These are phyloP conservation scores for Hippocampus zosterae DNA, from an alignment of 2,113 vertebrate genomes.

Conservation along the genomic window DNA sequence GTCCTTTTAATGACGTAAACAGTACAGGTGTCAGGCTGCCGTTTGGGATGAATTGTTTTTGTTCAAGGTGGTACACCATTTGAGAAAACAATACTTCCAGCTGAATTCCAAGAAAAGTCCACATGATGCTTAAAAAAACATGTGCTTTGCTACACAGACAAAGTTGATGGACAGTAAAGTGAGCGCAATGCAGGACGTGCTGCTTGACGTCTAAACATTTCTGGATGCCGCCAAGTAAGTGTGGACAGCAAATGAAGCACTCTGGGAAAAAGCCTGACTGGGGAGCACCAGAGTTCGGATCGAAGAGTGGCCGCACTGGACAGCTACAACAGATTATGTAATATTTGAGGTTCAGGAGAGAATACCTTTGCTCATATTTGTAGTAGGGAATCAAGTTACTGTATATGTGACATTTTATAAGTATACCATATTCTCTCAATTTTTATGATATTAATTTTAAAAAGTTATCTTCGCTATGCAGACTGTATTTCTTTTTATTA, in stretches of 20 bases:
- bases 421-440: no score
- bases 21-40: not conserved
- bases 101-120: not conserved
- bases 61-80: not conserved
- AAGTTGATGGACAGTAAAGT: constrained; percentile 73
- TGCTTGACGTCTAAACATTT: constrained; percentile 1
- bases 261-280: constrained; percentile 73
- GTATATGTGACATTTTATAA: not conserved
- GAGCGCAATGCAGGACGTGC: constrained; percentile 32
- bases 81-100: not conserved
- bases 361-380: not conserved
- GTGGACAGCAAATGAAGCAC: constrained; percentile 77
- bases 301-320: constrained; percentile 54
- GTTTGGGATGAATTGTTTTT: not conserved
- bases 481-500: not conserved
- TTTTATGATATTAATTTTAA: not conserved
- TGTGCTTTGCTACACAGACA: constrained; percentile 60
- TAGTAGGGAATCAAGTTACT: not conserved
- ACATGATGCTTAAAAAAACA: no score
- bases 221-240: constrained; percentile 37
- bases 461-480: not conserved
- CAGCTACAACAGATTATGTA: constrained; percentile 27
- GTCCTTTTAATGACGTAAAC: no score
- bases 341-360: constrained; percentile 10
- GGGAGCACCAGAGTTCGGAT: constrained; percentile 76